phyloP scores from a whole-genome alignment of 2,888 invertebrate genomes.

The Pristionchus mayeri region DNA sequence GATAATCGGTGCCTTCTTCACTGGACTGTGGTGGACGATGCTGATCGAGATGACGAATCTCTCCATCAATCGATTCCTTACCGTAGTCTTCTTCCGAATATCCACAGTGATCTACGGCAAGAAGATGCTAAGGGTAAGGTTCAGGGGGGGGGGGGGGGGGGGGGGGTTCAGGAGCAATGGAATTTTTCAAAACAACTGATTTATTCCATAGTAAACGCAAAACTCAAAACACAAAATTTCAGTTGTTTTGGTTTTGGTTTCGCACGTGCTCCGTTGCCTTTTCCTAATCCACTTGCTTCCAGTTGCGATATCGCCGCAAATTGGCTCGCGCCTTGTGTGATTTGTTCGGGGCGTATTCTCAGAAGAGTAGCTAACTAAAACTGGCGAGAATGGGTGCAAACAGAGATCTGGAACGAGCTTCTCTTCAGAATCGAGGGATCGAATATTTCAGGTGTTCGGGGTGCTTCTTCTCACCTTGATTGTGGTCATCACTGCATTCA shows the following conservation, averaged over 20 bases:
- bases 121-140: background rate
- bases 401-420: background rate
- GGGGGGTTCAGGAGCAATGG: too few relatives aligned
- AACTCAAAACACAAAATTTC: too few relatives aligned
- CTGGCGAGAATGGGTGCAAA: background rate
- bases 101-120: background rate
- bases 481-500: background rate
- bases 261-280: background rate
- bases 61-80: conserved; percentile 30
- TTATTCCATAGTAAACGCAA: too few relatives aligned
- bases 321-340: conserved; percentile 1
- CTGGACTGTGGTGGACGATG: conserved; percentile 36
- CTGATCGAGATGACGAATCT: conserved; percentile 31
- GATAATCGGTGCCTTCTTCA: conserved; percentile 36
- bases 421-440: background rate
- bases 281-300: background rate
- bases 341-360: background rate
- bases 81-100: background rate
- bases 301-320: background rate
- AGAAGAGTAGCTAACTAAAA: background rate
- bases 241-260: too few relatives aligned
- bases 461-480: background rate
- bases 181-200: too few relatives aligned
- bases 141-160: too few relatives aligned
- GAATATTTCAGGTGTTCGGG: conserved; percentile 7